Conservation (phyloP, 2,888 invertebrate species). For the Lutraria lutraria region DNA sequence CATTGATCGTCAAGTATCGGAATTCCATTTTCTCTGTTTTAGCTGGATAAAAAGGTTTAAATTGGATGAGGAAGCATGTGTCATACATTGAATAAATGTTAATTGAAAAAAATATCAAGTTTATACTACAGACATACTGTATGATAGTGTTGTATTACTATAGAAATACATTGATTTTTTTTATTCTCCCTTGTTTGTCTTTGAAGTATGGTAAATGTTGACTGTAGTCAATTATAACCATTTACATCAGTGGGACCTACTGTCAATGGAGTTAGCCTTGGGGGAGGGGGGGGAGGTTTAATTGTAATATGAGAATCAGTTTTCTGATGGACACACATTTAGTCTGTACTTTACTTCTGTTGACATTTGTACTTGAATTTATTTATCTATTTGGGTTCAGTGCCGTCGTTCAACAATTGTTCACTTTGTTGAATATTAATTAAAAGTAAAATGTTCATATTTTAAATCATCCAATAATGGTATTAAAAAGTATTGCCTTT, state of each 20-base stretch:
- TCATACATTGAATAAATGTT: neutral
- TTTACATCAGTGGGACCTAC: neutral
- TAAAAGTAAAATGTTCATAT: no score
- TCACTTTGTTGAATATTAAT: no score
- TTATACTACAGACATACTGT: neutral
- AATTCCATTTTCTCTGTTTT: neutral
- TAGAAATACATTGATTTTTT: constrained; percentile 7
- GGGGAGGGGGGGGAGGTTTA: no score
- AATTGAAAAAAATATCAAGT: neutral
- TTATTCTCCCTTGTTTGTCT: neutral
- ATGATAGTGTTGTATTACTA: neutral
- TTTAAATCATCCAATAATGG: no score
- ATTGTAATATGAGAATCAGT: neutral
- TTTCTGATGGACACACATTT: neutral
- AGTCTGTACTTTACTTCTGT: no score
- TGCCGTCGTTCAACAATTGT: no score
- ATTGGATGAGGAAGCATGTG: neutral
- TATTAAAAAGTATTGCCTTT: no score
- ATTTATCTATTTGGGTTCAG: no score
- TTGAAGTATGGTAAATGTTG: neutral
- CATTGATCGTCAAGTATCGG: no score
- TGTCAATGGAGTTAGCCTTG: neutral
- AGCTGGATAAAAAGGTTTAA: neutral
- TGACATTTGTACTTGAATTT: no score
- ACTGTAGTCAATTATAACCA: neutral